Evolutionary conservation across 2,888 invertebrate genomes (phyloP).

Genomic region (Tetheella fluctuosa): DNA sequence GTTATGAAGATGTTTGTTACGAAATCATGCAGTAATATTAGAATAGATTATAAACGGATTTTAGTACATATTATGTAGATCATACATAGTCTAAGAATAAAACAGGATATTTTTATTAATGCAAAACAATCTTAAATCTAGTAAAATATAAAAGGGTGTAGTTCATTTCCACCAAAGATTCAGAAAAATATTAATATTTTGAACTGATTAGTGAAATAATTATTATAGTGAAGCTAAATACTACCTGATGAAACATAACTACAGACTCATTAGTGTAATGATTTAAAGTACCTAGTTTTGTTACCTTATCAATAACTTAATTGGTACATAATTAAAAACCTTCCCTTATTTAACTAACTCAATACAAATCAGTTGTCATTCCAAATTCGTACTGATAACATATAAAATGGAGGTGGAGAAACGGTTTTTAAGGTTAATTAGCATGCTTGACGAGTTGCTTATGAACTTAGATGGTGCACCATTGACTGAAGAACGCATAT

Average conservation of each 20-base stretch:
- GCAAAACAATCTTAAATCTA: no score
- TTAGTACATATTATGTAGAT: no score
- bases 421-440: slow-evolving; percentile 36
- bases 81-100: no score
- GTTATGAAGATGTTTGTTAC: no score
- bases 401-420: slow-evolving; percentile 26
- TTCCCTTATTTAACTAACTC: neutral
- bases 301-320: neutral
- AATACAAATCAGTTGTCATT: neutral
- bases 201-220: no score
- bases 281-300: neutral
- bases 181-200: no score
- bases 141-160: no score
- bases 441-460: slow-evolving; percentile 52
- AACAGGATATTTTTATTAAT: no score
- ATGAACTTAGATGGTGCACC: slow-evolving; percentile 68
- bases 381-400: neutral
- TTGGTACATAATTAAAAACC: neutral
- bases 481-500: slow-evolving; percentile 90
- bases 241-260: neutral
- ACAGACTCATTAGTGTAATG: neutral
- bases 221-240: no score
- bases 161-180: no score
- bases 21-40: no score
- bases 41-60: no score